Conservation (phyloP, 1,140 invertebrate species). For the Brachionus paranguensis region DNA sequence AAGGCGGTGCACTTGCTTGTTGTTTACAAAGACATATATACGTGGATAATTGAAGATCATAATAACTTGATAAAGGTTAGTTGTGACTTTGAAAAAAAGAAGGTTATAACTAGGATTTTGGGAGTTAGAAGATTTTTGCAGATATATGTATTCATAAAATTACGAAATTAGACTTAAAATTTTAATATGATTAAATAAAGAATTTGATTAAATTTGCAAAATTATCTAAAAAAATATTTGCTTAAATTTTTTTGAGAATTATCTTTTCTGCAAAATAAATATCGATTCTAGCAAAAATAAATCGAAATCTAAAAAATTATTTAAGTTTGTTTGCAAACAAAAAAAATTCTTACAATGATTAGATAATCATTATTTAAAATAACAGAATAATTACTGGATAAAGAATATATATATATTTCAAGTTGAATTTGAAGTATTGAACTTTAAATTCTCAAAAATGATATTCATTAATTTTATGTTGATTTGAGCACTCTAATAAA, state of each 20-base stretch:
- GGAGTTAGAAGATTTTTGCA: too few relatives aligned
- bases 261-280: neutral
- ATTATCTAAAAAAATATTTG: neutral
- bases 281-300: neutral
- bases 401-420: neutral
- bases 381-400: neutral
- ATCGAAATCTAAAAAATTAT: neutral
- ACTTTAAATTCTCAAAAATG: neutral
- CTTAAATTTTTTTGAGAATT: neutral
- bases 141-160: too few relatives aligned
- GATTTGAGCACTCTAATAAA: neutral
- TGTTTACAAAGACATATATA: neutral
- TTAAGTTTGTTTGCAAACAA: neutral
- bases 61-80: neutral
- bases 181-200: neutral
- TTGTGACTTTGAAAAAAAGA: neutral
- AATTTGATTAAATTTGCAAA: neutral
- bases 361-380: neutral
- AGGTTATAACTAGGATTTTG: neutral
- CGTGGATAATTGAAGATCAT: neutral
- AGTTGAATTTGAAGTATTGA: neutral
- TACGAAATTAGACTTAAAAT: neutral
- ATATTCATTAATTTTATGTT: neutral
- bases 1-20: neutral
- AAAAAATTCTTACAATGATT: neutral